Base-by-base conservation (phyloP, 2,113 vertebrate species). In the Salminus brasiliensis region DNA sequence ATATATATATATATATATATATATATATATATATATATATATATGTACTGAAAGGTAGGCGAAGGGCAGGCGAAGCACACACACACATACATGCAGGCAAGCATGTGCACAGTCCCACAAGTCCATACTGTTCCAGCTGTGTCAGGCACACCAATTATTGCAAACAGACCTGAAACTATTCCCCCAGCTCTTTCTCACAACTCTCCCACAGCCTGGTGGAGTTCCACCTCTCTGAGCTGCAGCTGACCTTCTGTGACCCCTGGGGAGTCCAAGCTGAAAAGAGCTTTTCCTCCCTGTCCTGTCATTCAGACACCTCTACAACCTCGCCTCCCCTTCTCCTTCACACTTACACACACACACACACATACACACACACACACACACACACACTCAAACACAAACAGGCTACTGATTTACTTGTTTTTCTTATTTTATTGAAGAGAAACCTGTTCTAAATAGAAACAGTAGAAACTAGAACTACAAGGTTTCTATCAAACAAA, bases 161-260 rank as follows among this genome's bases (percentile, higher is more conserved):
- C 86, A 92, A 93, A 92, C 90, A 92, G 92, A 93, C 92, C 92
- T 91, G 90, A 93, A 93, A 92, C 87, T 91, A 88, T 82, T 81
- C 75, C 53, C 43, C n/a, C 36, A 69, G 34, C 13, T 43, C 55
- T 91, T 93, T 92, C 91, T 90, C 91, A 91, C 87, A 89, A 6
- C 4, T 25, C 52, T 84, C 74, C 66, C 52, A 57, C 63, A 63
- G 18, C 75, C 62, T 83, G 77, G 76, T 68, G 81, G 80, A 80
- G 80, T 88, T 79, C 85, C 80, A 70, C 47, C 76, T 85, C 62
- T 83, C 62, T 73, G 57, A 9, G 9, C 45, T 34, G 82, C 85
- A 84, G 75, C 52, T 68, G 23, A 29, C 52, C 36, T 85, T 86
- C 79, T 66, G 85, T 88, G 88, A 91, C 88, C 81, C 57, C 5